Percentiles rank a stretch among this genome's conserved stretches.
These are phyloP conservation scores for Cephus cinctus DNA, from an alignment of 1,140 invertebrate genomes.

Conservation along the genomic window DNA sequence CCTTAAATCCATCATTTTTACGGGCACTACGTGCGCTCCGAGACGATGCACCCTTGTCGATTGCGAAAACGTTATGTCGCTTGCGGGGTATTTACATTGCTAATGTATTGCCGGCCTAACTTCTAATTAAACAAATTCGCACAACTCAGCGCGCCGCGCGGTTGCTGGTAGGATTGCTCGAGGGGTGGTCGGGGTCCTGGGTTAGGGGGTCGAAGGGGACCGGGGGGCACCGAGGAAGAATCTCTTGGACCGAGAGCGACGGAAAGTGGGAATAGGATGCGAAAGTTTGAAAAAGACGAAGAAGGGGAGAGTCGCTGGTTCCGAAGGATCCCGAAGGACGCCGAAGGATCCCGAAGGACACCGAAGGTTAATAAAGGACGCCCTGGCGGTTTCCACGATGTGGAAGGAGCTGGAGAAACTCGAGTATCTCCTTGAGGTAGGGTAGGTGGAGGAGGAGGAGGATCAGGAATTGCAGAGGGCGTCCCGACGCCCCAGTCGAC, in stretches of 20 bases:
- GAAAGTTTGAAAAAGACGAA: no score
- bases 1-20: no score
- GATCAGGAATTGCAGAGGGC: slow-evolving; percentile 20
- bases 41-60: no score
- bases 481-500: not conserved
- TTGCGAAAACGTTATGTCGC: no score
- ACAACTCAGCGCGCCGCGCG: slow-evolving; percentile 44
- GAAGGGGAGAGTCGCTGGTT: slow-evolving; percentile 1
- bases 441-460: slow-evolving; percentile 9
- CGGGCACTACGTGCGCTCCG: no score
- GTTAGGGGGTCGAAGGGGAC: no score
- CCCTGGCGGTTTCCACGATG: not conserved
- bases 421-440: not conserved
- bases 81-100: slow-evolving; percentile 50
- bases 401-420: not conserved
- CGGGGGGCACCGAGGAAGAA: not conserved
- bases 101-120: slow-evolving; percentile 54
- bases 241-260: no score
- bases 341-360: no score
- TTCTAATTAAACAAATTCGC: slow-evolving; percentile 58
- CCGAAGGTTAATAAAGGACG: no score
- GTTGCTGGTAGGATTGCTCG: slow-evolving; percentile 38
- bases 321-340: no score
- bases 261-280: slow-evolving; percentile 5
- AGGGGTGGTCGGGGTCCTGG: no score